Evolutionary conservation across 2,888 invertebrate genomes (phyloP), one percentile per base, ranked within the genome.

Genomic region (Microdon myrmicae): DNA sequence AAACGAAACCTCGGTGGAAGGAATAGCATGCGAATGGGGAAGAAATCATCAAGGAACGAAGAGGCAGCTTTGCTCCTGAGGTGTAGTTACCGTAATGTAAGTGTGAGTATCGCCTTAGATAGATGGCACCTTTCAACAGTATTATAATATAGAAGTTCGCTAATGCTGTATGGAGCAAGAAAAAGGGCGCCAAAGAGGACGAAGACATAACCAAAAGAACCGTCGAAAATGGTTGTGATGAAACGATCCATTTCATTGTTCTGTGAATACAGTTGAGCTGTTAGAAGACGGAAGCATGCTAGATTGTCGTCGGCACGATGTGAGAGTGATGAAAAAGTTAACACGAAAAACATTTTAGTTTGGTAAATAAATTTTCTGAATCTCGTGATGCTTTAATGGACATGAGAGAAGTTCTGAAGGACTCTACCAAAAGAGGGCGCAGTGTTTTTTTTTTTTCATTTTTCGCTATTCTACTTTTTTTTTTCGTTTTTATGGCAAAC

Each of bases 311-410:
- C 13, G 7, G 1, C 2, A 10, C 29, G 14, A 22, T 14, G 12
- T 28, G 5, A 34, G 22, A 7, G 48, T 29, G 23, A 44, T 44
- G 29, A 20, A 48, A 41, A 55, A 55, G 49, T 35, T 45, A 45
- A 56, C 61, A 61, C 41, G 61, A 51, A 61, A 61, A 61, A 45
- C 56, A 61, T 56, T 61, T 61, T 51, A 61, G 56, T 35, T 61
- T 37, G 41, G 45, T 56, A 61, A 61, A 61, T 56, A 61, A 43
- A 55, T 49, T n/a, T 49, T 34, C 12, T 22, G 22, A 29, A 20
- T 39, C 9, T 38, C 23, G 28, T 20, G 28, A 16, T 20, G 29
- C 37, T 20, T n/a, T n/a, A n/a, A n/a, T n/a, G n/a, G n/a, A n/a
- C n/a, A n/a, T n/a, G n/a, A n/a, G n/a, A n/a, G n/a, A n/a, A n/a